Base-by-base conservation (phyloP, 2,888 invertebrate species). In the Cephus pygmeus region DNA sequence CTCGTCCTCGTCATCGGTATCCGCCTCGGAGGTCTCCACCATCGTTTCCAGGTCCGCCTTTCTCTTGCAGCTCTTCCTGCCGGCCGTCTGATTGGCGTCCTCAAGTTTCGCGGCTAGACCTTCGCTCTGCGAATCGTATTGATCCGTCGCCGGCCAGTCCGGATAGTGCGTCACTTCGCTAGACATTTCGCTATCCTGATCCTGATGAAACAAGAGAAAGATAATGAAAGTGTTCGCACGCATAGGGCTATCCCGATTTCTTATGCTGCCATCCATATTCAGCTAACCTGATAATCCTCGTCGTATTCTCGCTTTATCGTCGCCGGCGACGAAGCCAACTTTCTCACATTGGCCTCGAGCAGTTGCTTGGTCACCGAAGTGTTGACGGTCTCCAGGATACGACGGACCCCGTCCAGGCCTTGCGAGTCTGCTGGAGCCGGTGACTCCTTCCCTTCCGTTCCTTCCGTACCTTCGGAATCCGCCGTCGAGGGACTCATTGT, bases 61-160 rank as follows among this genome's bases (percentile, higher is more conserved):
- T 82, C 69, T 83, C 85, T 35, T 78, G 23, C 56, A 56, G 94
- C 92, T 33, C 34, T 71, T 34, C 81, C 34, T 83, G 81, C n/a
- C 81, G 84, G 12, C 11, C 36, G 88, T 87, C 68, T 87, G 87
- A 80, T 88, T 89, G 1, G 94, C 94, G 87, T 95, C 95, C 83
- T 96, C 95, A 74, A 96, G 93, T 89, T 96, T 96, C 71, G 96
- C 96, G n/a, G 95, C 95, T 81, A 95, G 91, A n/a, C 95, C 95
- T 92, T 96, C 96, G 84, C 95, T 95, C 88, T 94, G 91, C n/a
- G 90, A 91, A 77, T 91, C 91, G 75, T 87, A 91, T 75, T 90
- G 91, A 73, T 91, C 91, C 34, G 83, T 81, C 69, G 85, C 77
- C 12, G 87, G 84, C 90, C 90, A 90, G 34, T 90, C 90, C 11